A percentile compares a stretch with the other conserved stretches of the same genome.
These are phyloP conservation scores for Oreochromis spilurus DNA, from an alignment of 2,113 vertebrate genomes.

Conservation along the genomic window DNA sequence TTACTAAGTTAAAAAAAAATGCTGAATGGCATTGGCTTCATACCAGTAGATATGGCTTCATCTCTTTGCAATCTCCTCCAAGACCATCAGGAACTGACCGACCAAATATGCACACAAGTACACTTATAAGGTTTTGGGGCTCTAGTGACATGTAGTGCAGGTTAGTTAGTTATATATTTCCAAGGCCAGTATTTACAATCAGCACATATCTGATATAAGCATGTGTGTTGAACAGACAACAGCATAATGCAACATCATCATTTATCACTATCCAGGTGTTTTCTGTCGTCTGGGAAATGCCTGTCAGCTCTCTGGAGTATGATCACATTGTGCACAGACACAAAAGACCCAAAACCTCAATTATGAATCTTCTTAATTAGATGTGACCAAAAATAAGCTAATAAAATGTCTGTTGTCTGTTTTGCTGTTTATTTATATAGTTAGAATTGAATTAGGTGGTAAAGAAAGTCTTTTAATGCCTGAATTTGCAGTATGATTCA, in stretches of 20 bases:
- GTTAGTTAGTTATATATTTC: neutral
- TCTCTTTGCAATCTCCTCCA: neutral
- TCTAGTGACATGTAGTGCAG: neutral
- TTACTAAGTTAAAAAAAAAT: neutral
- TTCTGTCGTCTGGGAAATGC: neutral
- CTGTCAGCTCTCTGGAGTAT: neutral
- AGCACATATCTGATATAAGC: neutral
- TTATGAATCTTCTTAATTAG: neutral
- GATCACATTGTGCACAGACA: neutral
- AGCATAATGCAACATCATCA: neutral
- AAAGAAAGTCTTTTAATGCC: neutral
- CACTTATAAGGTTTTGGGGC: neutral
- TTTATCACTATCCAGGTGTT: conserved; percentile 12
- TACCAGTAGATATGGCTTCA: neutral
- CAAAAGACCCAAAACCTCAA: neutral
- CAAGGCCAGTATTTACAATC: neutral
- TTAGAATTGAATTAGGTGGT: neutral
- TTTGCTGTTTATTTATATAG: neutral
- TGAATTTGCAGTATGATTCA: neutral
- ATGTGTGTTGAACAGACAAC: neutral
- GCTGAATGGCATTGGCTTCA: neutral
- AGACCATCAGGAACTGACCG: neutral
- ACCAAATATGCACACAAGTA: neutral
- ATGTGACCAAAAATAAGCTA: neutral
- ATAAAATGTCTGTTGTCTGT: neutral